Evolutionary conservation across 2,113 vertebrate genomes (phyloP).

Genomic region (Dicerorhinus sumatrensis): DNA sequence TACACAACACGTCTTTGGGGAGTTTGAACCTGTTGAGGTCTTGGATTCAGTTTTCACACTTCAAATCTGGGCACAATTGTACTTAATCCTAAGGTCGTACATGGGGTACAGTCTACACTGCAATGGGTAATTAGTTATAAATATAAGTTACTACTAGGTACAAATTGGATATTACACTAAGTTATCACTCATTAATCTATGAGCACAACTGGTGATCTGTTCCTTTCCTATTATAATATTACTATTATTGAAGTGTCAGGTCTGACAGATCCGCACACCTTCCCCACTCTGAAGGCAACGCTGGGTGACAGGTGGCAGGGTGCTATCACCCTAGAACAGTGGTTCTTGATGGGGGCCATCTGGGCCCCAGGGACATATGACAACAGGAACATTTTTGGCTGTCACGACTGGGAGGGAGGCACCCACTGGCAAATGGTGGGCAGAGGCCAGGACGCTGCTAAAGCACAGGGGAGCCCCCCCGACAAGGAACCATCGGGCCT

Average conservation of each 20-base stretch:
- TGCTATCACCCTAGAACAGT: neutral
- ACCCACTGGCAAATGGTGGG: neutral
- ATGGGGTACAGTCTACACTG: neutral
- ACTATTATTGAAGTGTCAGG: too few relatives aligned
- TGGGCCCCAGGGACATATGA: neutral
- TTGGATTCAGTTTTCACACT: neutral
- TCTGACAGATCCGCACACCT: neutral
- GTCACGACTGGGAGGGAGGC: neutral
- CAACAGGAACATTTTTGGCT: neutral
- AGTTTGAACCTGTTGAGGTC: neutral
- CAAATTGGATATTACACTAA: neutral
- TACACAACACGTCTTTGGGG: neutral
- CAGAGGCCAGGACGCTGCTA: neutral
- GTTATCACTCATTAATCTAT: neutral
- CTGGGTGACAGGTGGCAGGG: neutral
- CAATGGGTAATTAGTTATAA: neutral
- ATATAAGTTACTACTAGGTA: neutral
- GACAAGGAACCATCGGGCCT: neutral
- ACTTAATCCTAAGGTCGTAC: neutral
- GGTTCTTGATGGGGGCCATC: neutral
- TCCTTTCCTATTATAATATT: neutral
- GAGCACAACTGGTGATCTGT: neutral
- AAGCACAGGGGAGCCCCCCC: neutral
- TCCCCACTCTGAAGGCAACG: neutral
- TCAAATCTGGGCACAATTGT: neutral